These are phyloP conservation scores for Epiblema foenella DNA, from an alignment of 2,888 invertebrate species.

Conservation along the genomic window DNA sequence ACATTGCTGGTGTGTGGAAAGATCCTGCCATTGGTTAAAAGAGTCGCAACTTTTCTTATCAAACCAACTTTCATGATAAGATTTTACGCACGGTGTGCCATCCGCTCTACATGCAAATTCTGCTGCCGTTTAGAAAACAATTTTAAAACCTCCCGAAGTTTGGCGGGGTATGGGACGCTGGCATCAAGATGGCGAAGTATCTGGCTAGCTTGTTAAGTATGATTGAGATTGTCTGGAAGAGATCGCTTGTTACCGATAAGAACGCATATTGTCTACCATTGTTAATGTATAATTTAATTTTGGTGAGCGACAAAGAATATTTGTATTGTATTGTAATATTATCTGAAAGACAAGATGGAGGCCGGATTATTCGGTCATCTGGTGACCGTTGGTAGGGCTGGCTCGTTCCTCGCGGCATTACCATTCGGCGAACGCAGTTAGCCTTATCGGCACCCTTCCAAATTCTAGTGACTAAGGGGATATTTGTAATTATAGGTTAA, in stretches of 20 bases:
- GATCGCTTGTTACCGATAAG: too few species aligned
- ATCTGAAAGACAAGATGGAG: not conserved
- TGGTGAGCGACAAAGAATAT: too few species aligned
- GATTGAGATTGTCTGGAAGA: not conserved
- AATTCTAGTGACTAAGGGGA: too few species aligned
- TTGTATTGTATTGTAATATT: not conserved
- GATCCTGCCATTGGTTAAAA: not conserved
- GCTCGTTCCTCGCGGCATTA: too few species aligned
- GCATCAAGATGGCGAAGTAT: not conserved
- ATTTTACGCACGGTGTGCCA: slow-evolving; percentile 37
- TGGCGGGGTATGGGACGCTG: slow-evolving; percentile 7
- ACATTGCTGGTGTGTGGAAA: not conserved
- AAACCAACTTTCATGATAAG: slow-evolving; percentile 40
- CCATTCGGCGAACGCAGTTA: too few species aligned
- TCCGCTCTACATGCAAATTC: slow-evolving; percentile 42
- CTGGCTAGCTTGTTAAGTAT: not conserved
- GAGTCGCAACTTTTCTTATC: slow-evolving; percentile 32
- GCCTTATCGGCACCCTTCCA: too few species aligned
- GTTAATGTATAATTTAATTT: too few species aligned
- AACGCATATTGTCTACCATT: too few species aligned
- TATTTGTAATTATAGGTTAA: too few species aligned
- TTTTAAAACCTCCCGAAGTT: slow-evolving; percentile 26
- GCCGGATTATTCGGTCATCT: too few species aligned
- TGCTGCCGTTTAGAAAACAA: slow-evolving; percentile 30
- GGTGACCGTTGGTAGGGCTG: too few species aligned